These are phyloP conservation scores for Machaerirhynchus nigripectus DNA, from an alignment of 2,113 vertebrate species.

Conservation along the genomic window DNA sequence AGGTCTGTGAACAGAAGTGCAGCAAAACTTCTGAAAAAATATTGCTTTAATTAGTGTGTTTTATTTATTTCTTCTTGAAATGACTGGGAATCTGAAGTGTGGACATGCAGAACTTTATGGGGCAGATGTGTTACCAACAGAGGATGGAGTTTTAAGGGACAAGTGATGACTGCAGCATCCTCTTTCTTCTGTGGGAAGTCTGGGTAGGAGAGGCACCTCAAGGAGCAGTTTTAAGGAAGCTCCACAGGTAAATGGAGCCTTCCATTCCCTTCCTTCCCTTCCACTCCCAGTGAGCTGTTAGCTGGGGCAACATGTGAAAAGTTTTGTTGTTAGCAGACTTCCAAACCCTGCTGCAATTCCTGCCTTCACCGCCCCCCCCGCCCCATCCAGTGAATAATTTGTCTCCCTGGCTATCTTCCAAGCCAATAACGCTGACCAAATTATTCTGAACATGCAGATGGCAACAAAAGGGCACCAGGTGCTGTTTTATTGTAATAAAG, in stretches of 20 bases:
- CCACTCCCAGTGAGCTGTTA: neutral
- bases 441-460: constrained; percentile 60
- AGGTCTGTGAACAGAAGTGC: neutral
- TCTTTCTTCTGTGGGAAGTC: neutral
- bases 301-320: neutral
- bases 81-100: neutral
- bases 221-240: neutral
- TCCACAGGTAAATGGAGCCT: neutral
- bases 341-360: neutral
- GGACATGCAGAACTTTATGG: neutral
- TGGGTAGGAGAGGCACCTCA: neutral
- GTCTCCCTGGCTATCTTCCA: constrained; percentile 48
- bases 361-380: neutral
- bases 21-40: neutral
- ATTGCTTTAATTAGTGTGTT: neutral
- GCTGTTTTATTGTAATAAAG: constrained; percentile 66
- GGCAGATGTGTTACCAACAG: neutral
- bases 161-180: neutral
- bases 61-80: neutral
- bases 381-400: neutral
- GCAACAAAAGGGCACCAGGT: constrained; percentile 63
- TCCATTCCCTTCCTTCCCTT: neutral
- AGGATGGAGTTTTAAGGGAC: neutral
- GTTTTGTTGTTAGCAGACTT: neutral
- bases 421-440: constrained; percentile 59